These are phyloP conservation scores for Pseudochirops corinnae DNA, from an alignment of 2,797 vertebrate genomes.

Conservation along the genomic window DNA sequence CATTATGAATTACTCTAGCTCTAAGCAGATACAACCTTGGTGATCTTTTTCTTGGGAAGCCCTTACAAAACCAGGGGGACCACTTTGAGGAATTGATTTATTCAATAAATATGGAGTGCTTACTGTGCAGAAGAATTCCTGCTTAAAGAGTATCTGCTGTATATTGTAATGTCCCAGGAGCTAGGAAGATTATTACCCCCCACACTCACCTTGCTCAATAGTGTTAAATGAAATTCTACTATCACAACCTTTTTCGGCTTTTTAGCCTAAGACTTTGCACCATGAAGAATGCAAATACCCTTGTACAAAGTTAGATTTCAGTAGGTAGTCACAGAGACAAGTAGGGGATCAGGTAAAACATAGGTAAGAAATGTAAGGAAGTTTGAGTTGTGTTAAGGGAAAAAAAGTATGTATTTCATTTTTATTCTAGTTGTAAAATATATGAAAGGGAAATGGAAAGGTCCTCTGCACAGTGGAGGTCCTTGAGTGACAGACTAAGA, in stretches of 20 bases:
- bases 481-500: not conserved
- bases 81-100: not conserved
- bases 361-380: not conserved
- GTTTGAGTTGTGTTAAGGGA: not conserved
- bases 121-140: not conserved
- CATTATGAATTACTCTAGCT: not conserved
- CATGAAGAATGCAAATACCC: not conserved
- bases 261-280: not conserved
- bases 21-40: not conserved
- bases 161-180: not conserved
- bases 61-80: constrained; percentile 33
- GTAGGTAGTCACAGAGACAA: not conserved
- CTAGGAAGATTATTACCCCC: not conserved
- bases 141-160: not conserved
- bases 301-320: not conserved
- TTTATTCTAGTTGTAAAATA: not conserved
- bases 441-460: not conserved
- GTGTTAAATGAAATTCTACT: not conserved
- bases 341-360: not conserved
- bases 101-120: not conserved
- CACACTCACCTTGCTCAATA: not conserved
- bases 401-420: not conserved
- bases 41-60: constrained; percentile 49
- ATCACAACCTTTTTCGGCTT: not conserved
- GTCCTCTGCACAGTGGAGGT: not conserved